phyloP scores from a whole-genome alignment of 2,113 vertebrate genomes.

The Thalassoma bifasciatum region DNA sequence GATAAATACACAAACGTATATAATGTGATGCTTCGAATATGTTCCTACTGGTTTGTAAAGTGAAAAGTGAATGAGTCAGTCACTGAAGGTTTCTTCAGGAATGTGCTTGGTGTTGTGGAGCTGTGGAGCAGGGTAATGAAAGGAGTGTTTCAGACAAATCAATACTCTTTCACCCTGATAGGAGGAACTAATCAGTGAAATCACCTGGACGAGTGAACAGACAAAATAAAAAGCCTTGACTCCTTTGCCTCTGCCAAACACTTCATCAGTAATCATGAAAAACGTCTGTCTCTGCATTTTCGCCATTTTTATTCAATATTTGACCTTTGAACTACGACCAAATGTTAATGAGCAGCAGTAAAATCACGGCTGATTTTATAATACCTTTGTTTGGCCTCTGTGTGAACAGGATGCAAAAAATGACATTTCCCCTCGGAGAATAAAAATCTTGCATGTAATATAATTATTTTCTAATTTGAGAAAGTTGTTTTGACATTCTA shows the following conservation, averaged over 20 bases:
- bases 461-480: too few relatives aligned
- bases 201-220: constrained; percentile 3
- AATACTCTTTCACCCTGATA: constrained; percentile 26
- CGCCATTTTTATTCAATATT: constrained; percentile 9
- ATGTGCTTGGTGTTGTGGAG: background rate
- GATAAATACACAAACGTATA: too few relatives aligned
- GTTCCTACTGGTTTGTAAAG: background rate
- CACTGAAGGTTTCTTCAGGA: too few relatives aligned
- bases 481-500: background rate
- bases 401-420: too few relatives aligned
- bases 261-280: constrained; percentile 12
- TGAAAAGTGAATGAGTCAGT: too few relatives aligned
- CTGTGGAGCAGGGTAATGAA: background rate
- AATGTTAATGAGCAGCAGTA: constrained; percentile 26
- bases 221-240: constrained; percentile 14
- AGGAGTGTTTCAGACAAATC: constrained; percentile 23
- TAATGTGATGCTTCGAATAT: too few relatives aligned
- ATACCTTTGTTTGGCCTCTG: background rate
- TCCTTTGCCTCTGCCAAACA: constrained; percentile 14
- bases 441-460: too few relatives aligned
- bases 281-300: constrained; percentile 1
- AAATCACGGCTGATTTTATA: background rate
- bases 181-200: constrained; percentile 47
- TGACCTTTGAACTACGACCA: constrained; percentile 33
- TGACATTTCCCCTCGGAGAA: too few relatives aligned